Evolutionary conservation across 2,113 vertebrate species (phyloP).

Genomic region (Hippoglossus stenolepis): DNA sequence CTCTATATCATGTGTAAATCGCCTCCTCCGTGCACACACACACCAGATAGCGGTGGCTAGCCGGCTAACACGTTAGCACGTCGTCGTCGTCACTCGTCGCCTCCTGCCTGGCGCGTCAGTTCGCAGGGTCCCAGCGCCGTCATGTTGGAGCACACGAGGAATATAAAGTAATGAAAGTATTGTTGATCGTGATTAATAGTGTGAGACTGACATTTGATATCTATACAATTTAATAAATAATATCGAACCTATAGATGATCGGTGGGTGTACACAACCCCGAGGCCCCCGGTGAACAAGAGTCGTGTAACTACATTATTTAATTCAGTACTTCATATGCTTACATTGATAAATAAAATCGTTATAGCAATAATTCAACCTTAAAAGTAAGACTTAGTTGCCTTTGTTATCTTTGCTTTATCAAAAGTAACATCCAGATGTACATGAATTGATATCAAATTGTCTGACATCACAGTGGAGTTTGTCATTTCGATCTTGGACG

Average conservation of each 20-base stretch:
- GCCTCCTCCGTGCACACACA: constrained; percentile 42
- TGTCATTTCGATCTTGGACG: not conserved
- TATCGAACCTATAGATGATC: too few species aligned
- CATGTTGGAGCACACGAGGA: not conserved
- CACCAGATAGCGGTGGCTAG: constrained; percentile 59
- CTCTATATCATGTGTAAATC: constrained; percentile 49
- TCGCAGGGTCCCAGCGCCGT: constrained; percentile 17
- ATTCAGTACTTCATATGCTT: too few species aligned
- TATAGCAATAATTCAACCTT: too few species aligned
- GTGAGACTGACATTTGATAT: not conserved
- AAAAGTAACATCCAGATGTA: too few species aligned
- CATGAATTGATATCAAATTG: not conserved
- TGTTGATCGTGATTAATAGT: not conserved
- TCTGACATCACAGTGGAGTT: not conserved
- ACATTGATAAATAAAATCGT: too few species aligned
- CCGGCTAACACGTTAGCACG: constrained; percentile 72
- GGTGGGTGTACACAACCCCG: too few species aligned
- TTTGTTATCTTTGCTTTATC: too few species aligned
- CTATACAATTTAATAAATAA: not conserved
- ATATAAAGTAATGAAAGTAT: not conserved
- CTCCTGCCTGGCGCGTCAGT: constrained; percentile 14
- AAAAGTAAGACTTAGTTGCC: too few species aligned
- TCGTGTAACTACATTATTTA: too few species aligned
- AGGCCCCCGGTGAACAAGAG: too few species aligned
- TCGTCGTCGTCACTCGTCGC: constrained; percentile 64